These are phyloP conservation scores for Cryptoprocta ferox DNA, from an alignment of 2,797 vertebrate species.

Conservation along the genomic window DNA sequence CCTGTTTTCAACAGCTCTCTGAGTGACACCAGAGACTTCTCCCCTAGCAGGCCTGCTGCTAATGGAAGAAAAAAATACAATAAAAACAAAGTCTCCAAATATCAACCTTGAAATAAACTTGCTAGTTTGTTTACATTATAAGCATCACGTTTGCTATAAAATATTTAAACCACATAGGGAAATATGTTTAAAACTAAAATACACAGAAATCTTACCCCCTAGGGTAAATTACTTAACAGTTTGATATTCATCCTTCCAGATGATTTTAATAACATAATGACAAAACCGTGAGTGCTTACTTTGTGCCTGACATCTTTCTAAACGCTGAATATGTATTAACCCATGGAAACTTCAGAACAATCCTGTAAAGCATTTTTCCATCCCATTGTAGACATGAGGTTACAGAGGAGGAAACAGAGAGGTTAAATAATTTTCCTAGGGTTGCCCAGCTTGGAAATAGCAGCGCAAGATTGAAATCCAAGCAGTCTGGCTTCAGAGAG, in stretches of 20 bases:
- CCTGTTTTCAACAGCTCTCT: background rate
- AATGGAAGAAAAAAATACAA: background rate
- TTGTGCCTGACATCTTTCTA: background rate
- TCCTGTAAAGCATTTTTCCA: background rate
- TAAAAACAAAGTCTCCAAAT: background rate
- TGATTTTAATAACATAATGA: conserved; percentile 15
- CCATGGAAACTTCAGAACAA: background rate
- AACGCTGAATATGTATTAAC: background rate
- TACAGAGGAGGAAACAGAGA: background rate
- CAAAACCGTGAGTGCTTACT: background rate
- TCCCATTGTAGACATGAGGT: background rate
- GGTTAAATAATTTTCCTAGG: background rate
- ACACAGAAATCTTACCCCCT: background rate
- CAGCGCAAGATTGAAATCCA: background rate
- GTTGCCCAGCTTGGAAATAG: background rate
- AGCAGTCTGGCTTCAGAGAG: background rate
- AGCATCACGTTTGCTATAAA: conserved; percentile 27
- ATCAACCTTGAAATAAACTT: conserved; percentile 9
- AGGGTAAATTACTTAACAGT: background rate
- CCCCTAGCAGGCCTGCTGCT: background rate
- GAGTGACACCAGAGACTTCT: background rate
- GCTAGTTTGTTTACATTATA: background rate
- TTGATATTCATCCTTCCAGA: background rate
- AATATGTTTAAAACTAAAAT: conserved; percentile 21
- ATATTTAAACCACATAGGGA: conserved; percentile 36